Evolutionary conservation across 1,140 invertebrate species (phyloP).

Genomic region (Hylaeus anthracinus): DNA sequence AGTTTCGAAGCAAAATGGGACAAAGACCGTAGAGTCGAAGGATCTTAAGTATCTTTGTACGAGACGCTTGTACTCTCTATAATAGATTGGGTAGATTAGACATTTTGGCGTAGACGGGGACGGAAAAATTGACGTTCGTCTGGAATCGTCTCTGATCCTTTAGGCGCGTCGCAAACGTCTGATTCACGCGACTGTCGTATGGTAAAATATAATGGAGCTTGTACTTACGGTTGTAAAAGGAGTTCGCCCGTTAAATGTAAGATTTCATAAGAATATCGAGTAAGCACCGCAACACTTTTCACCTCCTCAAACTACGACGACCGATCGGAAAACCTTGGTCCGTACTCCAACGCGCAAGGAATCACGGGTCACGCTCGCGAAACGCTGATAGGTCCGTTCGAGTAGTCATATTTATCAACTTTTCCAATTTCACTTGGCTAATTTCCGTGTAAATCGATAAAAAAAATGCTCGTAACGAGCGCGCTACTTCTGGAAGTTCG

Average conservation of each 20-base stretch:
- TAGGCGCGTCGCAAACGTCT: constrained; percentile 32
- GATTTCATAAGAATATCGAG: constrained; percentile 68
- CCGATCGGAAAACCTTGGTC: constrained; percentile 52
- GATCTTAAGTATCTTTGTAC: not conserved
- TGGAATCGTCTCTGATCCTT: constrained; percentile 50
- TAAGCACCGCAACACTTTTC: constrained; percentile 62
- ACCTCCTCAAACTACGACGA: constrained; percentile 47
- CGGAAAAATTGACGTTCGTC: constrained; percentile 59
- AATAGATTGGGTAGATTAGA: constrained; percentile 39
- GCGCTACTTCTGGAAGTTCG: no score
- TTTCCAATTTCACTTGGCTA: constrained; percentile 21
- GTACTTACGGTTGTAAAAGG: constrained; percentile 67
- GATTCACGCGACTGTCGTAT: not conserved
- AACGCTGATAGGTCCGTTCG: constrained; percentile 57
- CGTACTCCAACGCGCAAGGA: constrained; percentile 55
- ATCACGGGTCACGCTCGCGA: constrained; percentile 57
- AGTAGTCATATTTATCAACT: constrained; percentile 30
- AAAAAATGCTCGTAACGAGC: not conserved
- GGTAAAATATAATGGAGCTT: not conserved
- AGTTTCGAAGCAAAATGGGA: not conserved
- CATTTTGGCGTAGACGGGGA: constrained; percentile 55
- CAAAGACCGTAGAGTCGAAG: not conserved
- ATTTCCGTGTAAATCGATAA: not conserved
- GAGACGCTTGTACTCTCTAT: not conserved
- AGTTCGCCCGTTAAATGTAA: constrained; percentile 60